A percentile compares a stretch with the other conserved stretches of the same genome.
phyloP scores from a whole-genome alignment of 2,888 invertebrate genomes.

The Elmis aenea region DNA sequence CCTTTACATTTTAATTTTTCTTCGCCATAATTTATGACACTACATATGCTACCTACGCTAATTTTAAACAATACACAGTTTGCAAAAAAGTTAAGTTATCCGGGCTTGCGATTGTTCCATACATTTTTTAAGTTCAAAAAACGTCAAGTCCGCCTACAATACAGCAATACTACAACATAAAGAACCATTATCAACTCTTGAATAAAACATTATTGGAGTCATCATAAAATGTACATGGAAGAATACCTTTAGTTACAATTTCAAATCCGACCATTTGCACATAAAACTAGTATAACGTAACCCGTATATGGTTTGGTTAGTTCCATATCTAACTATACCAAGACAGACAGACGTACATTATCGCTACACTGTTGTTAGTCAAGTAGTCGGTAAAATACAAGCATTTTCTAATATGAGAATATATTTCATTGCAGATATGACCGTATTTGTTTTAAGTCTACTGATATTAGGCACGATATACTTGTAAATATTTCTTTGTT shows the following conservation, averaged over 20 bases:
- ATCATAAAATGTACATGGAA: conserved; percentile 36
- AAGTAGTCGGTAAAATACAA: conserved; percentile 7
- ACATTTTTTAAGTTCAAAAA: conserved; percentile 7
- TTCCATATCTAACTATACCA: conserved; percentile 16
- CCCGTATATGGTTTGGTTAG: conserved; percentile 20
- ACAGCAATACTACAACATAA: conserved; percentile 22
- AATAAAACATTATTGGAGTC: conserved; percentile 36
- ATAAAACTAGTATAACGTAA: conserved; percentile 29
- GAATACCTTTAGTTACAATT: conserved; percentile 37
- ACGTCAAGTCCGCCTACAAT: conserved; percentile 18
- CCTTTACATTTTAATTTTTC: too few species aligned
- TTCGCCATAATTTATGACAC: too few species aligned
- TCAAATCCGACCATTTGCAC: conserved; percentile 38
- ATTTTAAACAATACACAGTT: too few species aligned
- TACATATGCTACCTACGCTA: too few species aligned
- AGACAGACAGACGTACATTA: conserved; percentile 13
- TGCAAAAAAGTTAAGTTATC: too few species aligned
- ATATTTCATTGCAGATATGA: conserved; percentile 6
- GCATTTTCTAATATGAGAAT: conserved; percentile 6
- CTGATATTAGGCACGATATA: conserved; percentile 4
- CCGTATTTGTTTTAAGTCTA: conserved; percentile 5
- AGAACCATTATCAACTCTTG: conserved; percentile 30
- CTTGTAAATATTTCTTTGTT: too few species aligned
- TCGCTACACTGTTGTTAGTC: conserved; percentile 5
- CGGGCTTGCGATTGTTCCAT: too few species aligned